Conservation (phyloP, 1,140 invertebrate genomes). For the Aleiodes sp. region DNA sequence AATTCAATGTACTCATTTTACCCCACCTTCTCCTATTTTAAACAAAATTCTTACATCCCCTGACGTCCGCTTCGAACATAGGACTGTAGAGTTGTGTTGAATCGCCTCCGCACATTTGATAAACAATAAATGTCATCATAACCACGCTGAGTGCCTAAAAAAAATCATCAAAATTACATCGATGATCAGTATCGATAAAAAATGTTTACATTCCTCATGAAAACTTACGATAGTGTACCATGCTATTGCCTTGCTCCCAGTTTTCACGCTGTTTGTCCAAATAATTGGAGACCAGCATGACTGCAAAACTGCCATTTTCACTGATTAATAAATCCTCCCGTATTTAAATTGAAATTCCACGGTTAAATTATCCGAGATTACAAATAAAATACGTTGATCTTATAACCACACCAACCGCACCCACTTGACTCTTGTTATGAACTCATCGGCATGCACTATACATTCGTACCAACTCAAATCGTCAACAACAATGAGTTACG, state of each 20-base stretch:
- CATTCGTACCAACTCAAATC: too few species aligned
- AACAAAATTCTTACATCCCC: conserved; percentile 71
- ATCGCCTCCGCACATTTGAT: conserved; percentile 84
- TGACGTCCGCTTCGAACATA: conserved; percentile 85
- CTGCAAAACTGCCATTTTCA: conserved; percentile 76
- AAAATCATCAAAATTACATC: neutral
- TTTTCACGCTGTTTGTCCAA: conserved; percentile 81
- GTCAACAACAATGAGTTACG: too few species aligned
- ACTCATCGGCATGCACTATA: too few species aligned
- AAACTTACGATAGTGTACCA: conserved; percentile 74
- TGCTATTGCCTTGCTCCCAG: conserved; percentile 79
- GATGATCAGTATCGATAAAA: neutral
- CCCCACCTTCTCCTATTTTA: too few species aligned
- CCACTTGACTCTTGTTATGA: neutral
- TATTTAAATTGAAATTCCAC: neutral
- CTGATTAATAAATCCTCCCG: neutral
- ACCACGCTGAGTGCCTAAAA: conserved; percentile 75
- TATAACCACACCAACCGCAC: conserved; percentile 25
- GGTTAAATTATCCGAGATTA: neutral
- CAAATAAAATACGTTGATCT: neutral
- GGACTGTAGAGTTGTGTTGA: conserved; percentile 88
- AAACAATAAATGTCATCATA: conserved; percentile 77
- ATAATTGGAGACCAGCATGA: conserved; percentile 89
- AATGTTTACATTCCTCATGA: neutral
- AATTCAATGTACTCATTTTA: too few species aligned